These are phyloP conservation scores for Pseudonaja textilis DNA, from an alignment of 2,113 vertebrate species.

Conservation along the genomic window DNA sequence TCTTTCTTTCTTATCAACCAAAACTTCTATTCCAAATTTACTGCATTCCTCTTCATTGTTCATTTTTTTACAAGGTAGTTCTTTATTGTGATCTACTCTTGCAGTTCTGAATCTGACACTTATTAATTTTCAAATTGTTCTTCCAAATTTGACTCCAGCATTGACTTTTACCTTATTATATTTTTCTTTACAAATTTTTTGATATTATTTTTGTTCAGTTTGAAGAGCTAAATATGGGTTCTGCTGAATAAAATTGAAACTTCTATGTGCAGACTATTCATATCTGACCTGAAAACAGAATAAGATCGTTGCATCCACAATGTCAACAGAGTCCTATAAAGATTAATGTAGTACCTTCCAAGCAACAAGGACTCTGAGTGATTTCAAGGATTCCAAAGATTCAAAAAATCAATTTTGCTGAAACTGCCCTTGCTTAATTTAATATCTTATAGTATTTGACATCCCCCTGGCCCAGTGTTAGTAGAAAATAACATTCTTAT, in stretches of 20 bases:
- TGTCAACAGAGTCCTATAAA: constrained; percentile 67
- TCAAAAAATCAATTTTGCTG: constrained; percentile 76
- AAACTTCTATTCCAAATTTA: constrained; percentile 22
- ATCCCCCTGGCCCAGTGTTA: constrained; percentile 46
- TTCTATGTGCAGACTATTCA: constrained; percentile 40
- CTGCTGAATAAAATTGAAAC: constrained; percentile 48
- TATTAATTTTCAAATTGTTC: constrained; percentile 52
- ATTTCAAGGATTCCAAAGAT: constrained; percentile 73
- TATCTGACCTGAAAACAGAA: constrained; percentile 40
- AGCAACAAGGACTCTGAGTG: constrained; percentile 68
- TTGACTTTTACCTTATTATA: constrained; percentile 16
- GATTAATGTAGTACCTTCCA: constrained; percentile 74
- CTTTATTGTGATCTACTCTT: constrained; percentile 27
- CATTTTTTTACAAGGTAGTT: constrained; percentile 8
- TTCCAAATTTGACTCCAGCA: neutral
- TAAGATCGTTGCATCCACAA: constrained; percentile 47
- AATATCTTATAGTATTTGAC: constrained; percentile 65
- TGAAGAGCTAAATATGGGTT: constrained; percentile 49
- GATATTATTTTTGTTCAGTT: constrained; percentile 52
- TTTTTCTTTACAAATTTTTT: constrained; percentile 57
- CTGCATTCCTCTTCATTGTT: neutral
- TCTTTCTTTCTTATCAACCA: constrained; percentile 36
- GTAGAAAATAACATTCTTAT: constrained; percentile 31
- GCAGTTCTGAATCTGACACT: constrained; percentile 19
- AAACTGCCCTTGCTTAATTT: constrained; percentile 76